phyloP scores from a whole-genome alignment of 2,113 vertebrate species.

The Pelobates fuscus region DNA sequence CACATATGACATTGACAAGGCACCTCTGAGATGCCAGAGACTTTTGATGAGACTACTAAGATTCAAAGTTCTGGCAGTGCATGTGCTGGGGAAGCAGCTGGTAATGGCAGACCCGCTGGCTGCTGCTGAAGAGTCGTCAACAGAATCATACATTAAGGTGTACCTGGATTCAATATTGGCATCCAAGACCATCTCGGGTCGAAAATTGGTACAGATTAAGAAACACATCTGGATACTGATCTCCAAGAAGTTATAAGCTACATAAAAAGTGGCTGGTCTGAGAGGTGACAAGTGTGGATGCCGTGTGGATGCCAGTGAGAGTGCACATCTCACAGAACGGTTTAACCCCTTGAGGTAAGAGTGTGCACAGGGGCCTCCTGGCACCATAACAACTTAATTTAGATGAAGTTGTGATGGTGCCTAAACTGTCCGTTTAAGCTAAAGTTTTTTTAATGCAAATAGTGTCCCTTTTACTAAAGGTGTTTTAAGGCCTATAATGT shows the following conservation, averaged over 20 bases:
- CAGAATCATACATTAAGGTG: neutral
- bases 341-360: too few species aligned
- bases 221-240: neutral
- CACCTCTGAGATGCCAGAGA: constrained; percentile 21
- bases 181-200: neutral
- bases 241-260: neutral
- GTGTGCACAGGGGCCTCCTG: too few species aligned
- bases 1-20: neutral
- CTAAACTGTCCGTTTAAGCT: too few species aligned
- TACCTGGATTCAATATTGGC: neutral
- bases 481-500: too few species aligned
- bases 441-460: too few species aligned
- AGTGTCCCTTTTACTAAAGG: too few species aligned
- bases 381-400: too few species aligned
- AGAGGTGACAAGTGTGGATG: neutral
- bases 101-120: neutral
- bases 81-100: constrained; percentile 30
- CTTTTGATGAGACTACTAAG: constrained; percentile 4
- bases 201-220: neutral
- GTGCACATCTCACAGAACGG: neutral
- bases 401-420: too few species aligned
- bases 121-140: neutral
- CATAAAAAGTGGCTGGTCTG: neutral
- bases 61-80: constrained; percentile 32
- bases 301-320: neutral